Evolutionary conservation across 1,140 invertebrate species (phyloP), one percentile per base, ranked within the genome.

Genomic region (Sminthurides bifidus): DNA sequence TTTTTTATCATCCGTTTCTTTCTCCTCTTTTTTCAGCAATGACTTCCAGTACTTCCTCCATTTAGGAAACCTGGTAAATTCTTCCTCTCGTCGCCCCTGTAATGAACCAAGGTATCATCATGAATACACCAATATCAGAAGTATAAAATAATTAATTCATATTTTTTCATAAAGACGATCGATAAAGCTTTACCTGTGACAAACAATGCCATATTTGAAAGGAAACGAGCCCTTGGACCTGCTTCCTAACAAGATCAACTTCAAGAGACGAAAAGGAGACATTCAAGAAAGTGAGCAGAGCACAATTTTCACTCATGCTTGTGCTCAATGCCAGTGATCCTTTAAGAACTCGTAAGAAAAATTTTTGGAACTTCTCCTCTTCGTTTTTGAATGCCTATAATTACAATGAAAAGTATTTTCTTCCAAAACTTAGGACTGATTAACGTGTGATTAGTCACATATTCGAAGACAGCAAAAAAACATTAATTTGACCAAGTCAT

Each of bases 171-270:
- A n/a, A n/a, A n/a, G n/a, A n/a, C n/a, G n/a, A n/a, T n/a, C n/a
- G n/a, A n/a, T n/a, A n/a, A n/a, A n/a, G 3, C 71, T 75, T 72
- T 70, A 80, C 86, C 75, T 76, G 81, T 66, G 93, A 83, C 15
- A 99, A 73, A 66, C 87, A 92, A 21, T 81, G 77, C 92, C 94
- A 98, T 76, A 92, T 94, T 5, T 90, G 84, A 0, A 98, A 75
- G 0, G 92, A 95, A 0, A 97, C 89, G 21, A 98, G 74, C 59
- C 83, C 77, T 69, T 94, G 92, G 2, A 94, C 84, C 73, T 94
- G 87, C 65, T 92, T 85, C 31, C 94, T 72, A 41, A 97, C 90
- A 8, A 98, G 69, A 61, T 86, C 84, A 23, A 95, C 84, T 75
- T 97, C 93, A 85, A 96, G 68, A 4, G 59, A 61, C 12, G 59